A percentile compares a stretch with the other conserved stretches of the same genome.
phyloP scores from a whole-genome alignment of 2,888 invertebrate species.

The Thalpophila matura region DNA sequence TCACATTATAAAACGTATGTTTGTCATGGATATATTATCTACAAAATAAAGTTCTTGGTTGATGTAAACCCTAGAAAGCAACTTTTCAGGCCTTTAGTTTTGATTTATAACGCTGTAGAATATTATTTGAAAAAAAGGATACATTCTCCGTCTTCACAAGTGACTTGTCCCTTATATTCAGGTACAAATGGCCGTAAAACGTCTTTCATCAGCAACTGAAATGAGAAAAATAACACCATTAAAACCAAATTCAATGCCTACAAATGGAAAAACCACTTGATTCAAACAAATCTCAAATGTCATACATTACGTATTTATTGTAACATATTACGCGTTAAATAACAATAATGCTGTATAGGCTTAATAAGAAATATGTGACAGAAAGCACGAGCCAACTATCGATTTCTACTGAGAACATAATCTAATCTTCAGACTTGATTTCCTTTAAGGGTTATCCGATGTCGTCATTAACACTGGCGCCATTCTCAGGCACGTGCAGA shows the following conservation, averaged over 20 bases:
- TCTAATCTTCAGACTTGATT: constrained; percentile 37
- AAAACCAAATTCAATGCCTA: constrained; percentile 1
- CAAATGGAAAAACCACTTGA: neutral
- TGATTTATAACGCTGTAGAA: constrained; percentile 9
- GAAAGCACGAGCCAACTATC: constrained; percentile 16
- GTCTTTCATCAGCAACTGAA: constrained; percentile 95
- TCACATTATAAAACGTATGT: neutral
- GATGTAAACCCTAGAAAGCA: neutral
- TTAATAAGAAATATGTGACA: neutral
- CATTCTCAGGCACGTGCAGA: constrained; percentile 25
- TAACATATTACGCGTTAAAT: neutral
- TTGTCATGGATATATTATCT: neutral
- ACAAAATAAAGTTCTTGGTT: too few species aligned
- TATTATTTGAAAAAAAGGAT: constrained; percentile 86
- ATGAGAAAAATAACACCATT: constrained; percentile 48
- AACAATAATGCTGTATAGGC: neutral
- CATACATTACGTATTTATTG: neutral
- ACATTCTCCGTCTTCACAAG: constrained; percentile 95
- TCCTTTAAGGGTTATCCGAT: constrained; percentile 35
- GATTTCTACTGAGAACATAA: constrained; percentile 25
- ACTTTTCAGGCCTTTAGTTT: neutral
- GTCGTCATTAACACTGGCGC: constrained; percentile 8
- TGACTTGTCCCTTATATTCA: constrained; percentile 97
- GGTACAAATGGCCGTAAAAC: constrained; percentile 97
- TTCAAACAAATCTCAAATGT: neutral